Conservation (phyloP, 2,113 vertebrate species). For the Mesitornis unicolor region DNA sequence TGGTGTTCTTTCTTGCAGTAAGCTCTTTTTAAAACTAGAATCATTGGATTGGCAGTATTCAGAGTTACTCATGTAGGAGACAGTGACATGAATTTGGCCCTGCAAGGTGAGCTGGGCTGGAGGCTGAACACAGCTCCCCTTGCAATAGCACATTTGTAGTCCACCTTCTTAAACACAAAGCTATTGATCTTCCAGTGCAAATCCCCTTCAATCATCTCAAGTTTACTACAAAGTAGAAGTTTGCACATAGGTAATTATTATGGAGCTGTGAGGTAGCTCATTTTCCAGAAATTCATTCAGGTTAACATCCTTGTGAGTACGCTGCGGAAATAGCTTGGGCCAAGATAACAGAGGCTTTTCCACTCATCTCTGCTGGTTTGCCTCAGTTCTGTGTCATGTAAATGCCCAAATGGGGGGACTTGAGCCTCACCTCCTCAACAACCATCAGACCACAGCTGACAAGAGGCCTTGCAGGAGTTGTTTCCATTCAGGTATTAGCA, state of each 20-base stretch:
- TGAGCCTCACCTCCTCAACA: neutral
- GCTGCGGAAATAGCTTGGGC: neutral
- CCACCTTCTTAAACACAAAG: neutral
- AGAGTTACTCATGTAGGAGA: neutral
- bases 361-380: neutral
- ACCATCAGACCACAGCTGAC: neutral
- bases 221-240: neutral
- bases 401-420: neutral
- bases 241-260: neutral
- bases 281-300: neutral
- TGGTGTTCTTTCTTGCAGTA: neutral
- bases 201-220: neutral
- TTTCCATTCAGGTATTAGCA: neutral
- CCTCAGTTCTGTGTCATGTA: neutral
- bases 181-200: neutral
- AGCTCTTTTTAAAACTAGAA: neutral
- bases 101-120: neutral
- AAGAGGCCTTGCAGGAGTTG: neutral
- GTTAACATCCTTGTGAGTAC: neutral
- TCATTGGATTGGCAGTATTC: neutral
- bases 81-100: neutral
- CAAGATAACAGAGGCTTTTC: neutral
- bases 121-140: neutral
- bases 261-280: neutral
- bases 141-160: neutral